Evolutionary conservation across 2,797 vertebrate species (phyloP).

Genomic region (Morus bassanus): DNA sequence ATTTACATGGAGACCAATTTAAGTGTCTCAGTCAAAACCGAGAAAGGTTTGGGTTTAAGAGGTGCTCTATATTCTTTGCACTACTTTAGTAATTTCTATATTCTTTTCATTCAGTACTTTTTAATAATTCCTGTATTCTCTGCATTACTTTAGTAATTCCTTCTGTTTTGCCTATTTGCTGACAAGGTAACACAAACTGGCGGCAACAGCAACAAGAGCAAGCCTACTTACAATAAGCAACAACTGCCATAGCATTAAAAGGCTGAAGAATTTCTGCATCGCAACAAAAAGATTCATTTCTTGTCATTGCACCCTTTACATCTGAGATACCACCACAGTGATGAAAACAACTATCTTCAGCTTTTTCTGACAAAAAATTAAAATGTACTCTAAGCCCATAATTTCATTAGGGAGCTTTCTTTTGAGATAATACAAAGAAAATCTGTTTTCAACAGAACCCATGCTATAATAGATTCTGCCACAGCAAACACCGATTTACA

Average conservation of each 20-base stretch:
- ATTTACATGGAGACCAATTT: background rate
- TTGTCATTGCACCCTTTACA: accelerated
- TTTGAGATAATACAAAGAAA: background rate
- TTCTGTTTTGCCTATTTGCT: background rate
- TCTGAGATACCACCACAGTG: accelerated
- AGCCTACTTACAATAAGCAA: background rate
- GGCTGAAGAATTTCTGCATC: background rate
- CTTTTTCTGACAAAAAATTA: background rate
- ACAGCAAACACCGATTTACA: accelerated
- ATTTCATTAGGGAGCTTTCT: background rate
- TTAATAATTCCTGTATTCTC: background rate
- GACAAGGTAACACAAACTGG: background rate
- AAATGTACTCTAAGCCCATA: too few relatives aligned
- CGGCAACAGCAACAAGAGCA: background rate
- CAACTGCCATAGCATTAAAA: background rate
- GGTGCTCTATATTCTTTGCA: background rate
- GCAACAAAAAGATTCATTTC: background rate
- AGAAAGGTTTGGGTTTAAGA: background rate
- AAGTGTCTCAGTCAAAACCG: background rate
- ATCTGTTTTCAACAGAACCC: background rate
- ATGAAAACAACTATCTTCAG: background rate
- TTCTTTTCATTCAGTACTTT: background rate
- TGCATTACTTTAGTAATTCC: background rate
- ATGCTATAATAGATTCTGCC: background rate
- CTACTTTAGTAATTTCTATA: background rate